Conservation (phyloP, 2,888 invertebrate genomes). For the Conchocele bisecta region DNA sequence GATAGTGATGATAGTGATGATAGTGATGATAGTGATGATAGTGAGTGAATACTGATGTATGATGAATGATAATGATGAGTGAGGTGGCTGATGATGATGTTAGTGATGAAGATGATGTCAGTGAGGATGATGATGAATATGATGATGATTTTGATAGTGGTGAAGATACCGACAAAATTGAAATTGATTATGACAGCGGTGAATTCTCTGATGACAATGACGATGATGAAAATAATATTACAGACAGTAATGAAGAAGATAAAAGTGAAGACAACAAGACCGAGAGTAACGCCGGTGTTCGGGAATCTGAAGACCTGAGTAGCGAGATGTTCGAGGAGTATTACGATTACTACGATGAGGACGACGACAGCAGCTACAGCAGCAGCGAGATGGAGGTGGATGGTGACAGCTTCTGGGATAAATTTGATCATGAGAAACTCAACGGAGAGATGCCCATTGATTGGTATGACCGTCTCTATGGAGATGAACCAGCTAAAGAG, state of each 20-base stretch:
- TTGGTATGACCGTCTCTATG: slow-evolving; percentile 49
- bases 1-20: slow-evolving; percentile 32
- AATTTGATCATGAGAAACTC: slow-evolving; percentile 12
- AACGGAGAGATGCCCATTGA: slow-evolving; percentile 46
- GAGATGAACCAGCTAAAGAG: slow-evolving; percentile 36
- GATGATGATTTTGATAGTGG: slow-evolving; percentile 14
- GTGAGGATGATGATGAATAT: not conserved
- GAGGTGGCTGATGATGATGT: slow-evolving; percentile 9
- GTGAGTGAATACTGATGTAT: too few relatives aligned
- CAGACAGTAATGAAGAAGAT: slow-evolving; percentile 12
- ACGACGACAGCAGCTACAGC: slow-evolving; percentile 57
- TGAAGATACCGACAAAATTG: slow-evolving; percentile 22
- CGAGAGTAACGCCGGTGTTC: slow-evolving; percentile 1
- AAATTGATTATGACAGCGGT: not conserved
- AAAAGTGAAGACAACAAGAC: slow-evolving; percentile 8
- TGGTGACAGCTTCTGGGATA: slow-evolving; percentile 15
- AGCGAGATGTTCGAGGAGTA: slow-evolving; percentile 40
- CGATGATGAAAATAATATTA: not conserved
- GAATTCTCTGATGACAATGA: not conserved
- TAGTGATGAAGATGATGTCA: not conserved
- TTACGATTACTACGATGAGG: slow-evolving; percentile 52
- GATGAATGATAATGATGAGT: slow-evolving; percentile 15
- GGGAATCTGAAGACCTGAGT: slow-evolving; percentile 40
- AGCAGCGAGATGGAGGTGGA: slow-evolving; percentile 45
- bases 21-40: slow-evolving; percentile 16